Base-by-base conservation (phyloP, 2,888 invertebrate species). In the Cryptus armator region DNA sequence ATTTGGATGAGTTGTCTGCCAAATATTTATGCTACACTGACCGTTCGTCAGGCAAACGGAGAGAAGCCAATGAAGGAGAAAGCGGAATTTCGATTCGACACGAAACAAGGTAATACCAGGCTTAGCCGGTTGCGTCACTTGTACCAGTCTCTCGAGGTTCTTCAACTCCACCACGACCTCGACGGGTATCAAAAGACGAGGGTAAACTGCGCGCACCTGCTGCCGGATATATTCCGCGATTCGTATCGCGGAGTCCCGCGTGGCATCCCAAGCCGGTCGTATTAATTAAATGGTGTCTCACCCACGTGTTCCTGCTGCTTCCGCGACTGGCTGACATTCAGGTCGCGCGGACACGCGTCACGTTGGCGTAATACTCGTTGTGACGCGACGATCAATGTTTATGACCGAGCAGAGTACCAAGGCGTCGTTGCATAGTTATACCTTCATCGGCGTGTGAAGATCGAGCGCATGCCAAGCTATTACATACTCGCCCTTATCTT, bases 231-330 rank as follows among this genome's bases (percentile, higher is more conserved):
- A 56, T 19, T 82, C 66, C 70, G 74, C 81, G 79, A 83, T 84
- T 79, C 71, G 68, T 82, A 81, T 79, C 84, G 16, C 81, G 66
- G 48, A 64, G 71, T 78, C 74, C 43, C 84, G 81, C 72, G 66
- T 83, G 87, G 86, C 86, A 84, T 84, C 81, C 68, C 84, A 76
- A 67, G 62, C 71, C 53, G 70, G 70, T 77, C 68, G 75, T 81
- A 88, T 85, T 87, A 88, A 87, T 86, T 87, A 86, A 83, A 86
- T 83, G 87, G 87, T 80, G 77, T 81, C 86, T 83, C 81, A 81
- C 29, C 75, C 78, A 75, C 76, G 64, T 81, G 74, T 64, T 68
- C 74, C 56, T 19, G 10, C 56, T 24, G 19, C 56, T 56, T 12
- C 56, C 5, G 24, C 56, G 56, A 56, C 24, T 24, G 68, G 59